Evolutionary conservation across 2,888 invertebrate genomes (phyloP).

Genomic region (Penaeus monodon): DNA sequence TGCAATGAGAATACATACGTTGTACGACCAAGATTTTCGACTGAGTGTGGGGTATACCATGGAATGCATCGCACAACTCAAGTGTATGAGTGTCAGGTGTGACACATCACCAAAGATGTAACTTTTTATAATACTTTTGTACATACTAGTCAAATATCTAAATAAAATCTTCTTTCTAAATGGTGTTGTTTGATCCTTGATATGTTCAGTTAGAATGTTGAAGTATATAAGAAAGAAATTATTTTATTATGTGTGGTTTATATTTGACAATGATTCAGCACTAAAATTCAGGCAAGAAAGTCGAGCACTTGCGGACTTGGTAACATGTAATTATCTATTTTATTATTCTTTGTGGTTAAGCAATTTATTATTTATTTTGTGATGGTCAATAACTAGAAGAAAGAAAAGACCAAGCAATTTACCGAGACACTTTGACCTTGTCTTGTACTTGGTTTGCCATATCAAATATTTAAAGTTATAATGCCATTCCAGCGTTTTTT

Average conservation of each 20-base stretch:
- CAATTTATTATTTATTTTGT: too few species aligned
- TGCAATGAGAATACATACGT: not conserved
- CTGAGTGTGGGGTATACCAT: slow-evolving; percentile 14
- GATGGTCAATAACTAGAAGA: too few species aligned
- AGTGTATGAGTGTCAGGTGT: slow-evolving; percentile 33
- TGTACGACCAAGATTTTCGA: slow-evolving; percentile 26
- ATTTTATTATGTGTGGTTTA: not conserved
- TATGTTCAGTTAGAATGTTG: not conserved
- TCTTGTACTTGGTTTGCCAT: too few species aligned
- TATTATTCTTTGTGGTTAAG: too few species aligned
- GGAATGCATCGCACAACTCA: slow-evolving; percentile 48
- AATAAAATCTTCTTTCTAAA: slow-evolving; percentile 60
- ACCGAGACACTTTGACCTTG: too few species aligned
- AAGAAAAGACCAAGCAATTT: too few species aligned
- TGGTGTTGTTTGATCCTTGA: not conserved
- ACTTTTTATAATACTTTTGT: slow-evolving; percentile 58
- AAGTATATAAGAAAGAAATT: not conserved
- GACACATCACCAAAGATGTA: slow-evolving; percentile 64
- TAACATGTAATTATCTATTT: too few species aligned
- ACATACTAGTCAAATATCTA: slow-evolving; percentile 64
- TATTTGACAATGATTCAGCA: not conserved
- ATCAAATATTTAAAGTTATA: too few species aligned
- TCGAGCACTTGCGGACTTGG: too few species aligned
- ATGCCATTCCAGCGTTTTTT: too few species aligned
- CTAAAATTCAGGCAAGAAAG: too few species aligned